Conservation (phyloP, 2,888 invertebrate species). For the Entomobrya multifasciata region DNA sequence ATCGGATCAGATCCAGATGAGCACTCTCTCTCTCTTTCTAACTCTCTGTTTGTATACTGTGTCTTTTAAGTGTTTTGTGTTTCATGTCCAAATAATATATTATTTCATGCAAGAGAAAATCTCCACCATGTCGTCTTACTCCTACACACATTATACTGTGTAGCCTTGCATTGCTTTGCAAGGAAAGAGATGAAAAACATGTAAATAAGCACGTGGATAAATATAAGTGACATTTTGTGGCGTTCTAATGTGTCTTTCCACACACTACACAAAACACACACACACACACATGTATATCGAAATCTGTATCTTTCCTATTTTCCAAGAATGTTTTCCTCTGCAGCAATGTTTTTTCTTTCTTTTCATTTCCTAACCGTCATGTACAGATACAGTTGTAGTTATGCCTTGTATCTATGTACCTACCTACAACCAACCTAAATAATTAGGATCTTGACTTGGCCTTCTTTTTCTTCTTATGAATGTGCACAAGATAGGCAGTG, state of each 20-base stretch:
- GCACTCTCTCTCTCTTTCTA: slow-evolving; percentile 68
- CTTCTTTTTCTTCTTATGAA: too few species aligned
- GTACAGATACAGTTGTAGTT: slow-evolving; percentile 43
- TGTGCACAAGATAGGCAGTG: slow-evolving; percentile 18
- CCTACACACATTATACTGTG: too few species aligned
- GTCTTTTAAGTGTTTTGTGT: background rate
- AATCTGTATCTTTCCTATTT: too few species aligned
- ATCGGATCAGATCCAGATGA: slow-evolving; percentile 72
- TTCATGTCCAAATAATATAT: too few species aligned
- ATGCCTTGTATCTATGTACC: too few species aligned
- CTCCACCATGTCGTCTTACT: too few species aligned
- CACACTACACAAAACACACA: slow-evolving; percentile 14
- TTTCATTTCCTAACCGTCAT: slow-evolving; percentile 31
- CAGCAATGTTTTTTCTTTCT: too few species aligned
- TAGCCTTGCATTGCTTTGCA: too few species aligned
- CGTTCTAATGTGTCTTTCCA: slow-evolving; percentile 50
- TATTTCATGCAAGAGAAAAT: too few species aligned
- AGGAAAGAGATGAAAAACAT: too few species aligned
- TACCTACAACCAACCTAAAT: too few species aligned
- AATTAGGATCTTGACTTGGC: slow-evolving; percentile 41
- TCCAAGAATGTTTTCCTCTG: background rate
- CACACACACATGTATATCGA: background rate
- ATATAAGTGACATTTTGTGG: slow-evolving; percentile 59
- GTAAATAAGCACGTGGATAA: slow-evolving; percentile 45
- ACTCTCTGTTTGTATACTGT: slow-evolving; percentile 53